Percentiles rank a stretch among this genome's conserved stretches.
phyloP scores from a whole-genome alignment of 2,888 invertebrate species.

The Desoria tigrina region DNA sequence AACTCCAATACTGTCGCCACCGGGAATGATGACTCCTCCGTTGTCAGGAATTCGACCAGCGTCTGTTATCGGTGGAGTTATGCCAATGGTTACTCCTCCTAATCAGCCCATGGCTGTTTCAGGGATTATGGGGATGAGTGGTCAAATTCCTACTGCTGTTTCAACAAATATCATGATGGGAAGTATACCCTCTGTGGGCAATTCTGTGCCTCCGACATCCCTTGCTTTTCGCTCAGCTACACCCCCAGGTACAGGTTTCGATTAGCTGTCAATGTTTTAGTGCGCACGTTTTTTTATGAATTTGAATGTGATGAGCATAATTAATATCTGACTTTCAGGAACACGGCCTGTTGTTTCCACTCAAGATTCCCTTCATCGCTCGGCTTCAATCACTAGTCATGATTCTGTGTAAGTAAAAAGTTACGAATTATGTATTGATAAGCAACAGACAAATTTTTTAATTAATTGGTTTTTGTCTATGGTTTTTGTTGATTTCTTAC shows the following conservation, averaged over 20 bases:
- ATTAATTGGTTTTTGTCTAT: no score
- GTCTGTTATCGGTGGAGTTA: not conserved
- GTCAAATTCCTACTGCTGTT: constrained; percentile 20
- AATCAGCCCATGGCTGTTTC: not conserved
- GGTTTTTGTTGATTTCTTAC: no score
- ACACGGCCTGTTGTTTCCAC: constrained; percentile 28
- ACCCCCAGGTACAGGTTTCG: constrained; percentile 31
- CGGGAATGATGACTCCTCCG: constrained; percentile 35
- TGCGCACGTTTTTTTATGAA: not conserved
- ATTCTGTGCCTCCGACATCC: constrained; percentile 42
- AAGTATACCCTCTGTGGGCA: constrained; percentile 9
- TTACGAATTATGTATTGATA: no score
- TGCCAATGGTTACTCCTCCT: not conserved
- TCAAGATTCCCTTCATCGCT: constrained; percentile 45
- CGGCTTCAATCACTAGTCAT: constrained; percentile 58
- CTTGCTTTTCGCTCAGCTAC: constrained; percentile 40
- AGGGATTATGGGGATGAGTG: constrained; percentile 21
- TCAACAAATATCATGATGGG: not conserved
- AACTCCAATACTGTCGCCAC: constrained; percentile 44
- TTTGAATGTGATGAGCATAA: no score
- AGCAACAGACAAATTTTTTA: no score
- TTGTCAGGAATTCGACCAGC: constrained; percentile 57
- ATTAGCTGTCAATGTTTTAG: not conserved
- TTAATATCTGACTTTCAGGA: no score
- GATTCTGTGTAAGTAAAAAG: constrained; percentile 58